Percentiles rank a stretch among this genome's conserved stretches.
Evolutionary conservation across 92 coral and sea anemone genomes (phyloP).

Genomic region (Phenganax stokvisi): DNA sequence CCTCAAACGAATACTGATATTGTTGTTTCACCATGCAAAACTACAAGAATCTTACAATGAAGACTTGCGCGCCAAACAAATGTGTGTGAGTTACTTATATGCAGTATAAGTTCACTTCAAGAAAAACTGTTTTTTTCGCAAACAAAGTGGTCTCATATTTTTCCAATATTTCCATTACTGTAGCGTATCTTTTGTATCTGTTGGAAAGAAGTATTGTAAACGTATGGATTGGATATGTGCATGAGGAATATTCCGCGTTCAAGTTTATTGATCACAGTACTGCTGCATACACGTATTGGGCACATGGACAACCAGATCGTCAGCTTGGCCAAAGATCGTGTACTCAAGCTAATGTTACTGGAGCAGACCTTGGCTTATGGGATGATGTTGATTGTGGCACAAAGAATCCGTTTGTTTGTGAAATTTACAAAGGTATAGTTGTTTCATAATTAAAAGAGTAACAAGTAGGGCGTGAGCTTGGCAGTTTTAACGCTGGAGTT

Average conservation of each 20-base stretch:
- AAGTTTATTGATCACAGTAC: constrained; percentile 69
- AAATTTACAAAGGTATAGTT: constrained; percentile 64
- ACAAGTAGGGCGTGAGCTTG: too few relatives aligned
- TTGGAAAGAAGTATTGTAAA: constrained; percentile 58
- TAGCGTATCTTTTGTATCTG: constrained; percentile 62
- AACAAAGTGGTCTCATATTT: neutral
- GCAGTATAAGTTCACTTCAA: too few relatives aligned
- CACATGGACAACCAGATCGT: constrained; percentile 57
- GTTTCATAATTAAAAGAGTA: too few relatives aligned
- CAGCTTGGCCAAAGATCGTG: constrained; percentile 51
- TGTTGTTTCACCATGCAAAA: too few relatives aligned
- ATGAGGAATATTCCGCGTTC: constrained; percentile 53
- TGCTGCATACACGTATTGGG: constrained; percentile 67
- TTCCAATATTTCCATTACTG: neutral
- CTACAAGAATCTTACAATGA: too few relatives aligned
- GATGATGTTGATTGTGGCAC: constrained; percentile 55
- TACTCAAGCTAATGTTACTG: constrained; percentile 57
- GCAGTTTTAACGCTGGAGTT: too few relatives aligned
- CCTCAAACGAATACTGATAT: too few relatives aligned
- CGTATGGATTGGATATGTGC: constrained; percentile 76
- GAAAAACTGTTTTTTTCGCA: too few relatives aligned
- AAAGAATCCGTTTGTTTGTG: constrained; percentile 65
- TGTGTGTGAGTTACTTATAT: too few relatives aligned
- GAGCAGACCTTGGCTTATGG: constrained; percentile 68
- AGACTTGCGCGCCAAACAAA: too few relatives aligned